A percentile compares a stretch with the other conserved stretches of the same genome.
Conservation (phyloP, 2,797 vertebrate genomes). For the Danio tinwini region DNA sequence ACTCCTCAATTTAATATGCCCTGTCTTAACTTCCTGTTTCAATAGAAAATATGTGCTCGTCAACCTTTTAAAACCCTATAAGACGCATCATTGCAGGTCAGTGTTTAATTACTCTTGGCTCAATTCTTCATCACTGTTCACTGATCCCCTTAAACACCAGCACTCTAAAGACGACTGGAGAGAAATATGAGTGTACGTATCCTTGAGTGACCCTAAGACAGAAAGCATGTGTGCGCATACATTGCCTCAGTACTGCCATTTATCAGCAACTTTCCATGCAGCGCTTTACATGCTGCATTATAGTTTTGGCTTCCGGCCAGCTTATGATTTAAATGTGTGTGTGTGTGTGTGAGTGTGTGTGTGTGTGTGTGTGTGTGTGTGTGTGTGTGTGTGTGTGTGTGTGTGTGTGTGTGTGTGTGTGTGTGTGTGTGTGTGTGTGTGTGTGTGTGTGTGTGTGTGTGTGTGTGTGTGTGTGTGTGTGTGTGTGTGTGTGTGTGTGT, state of each 20-base stretch:
- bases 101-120: slow-evolving; percentile 45
- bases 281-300: slow-evolving; percentile 17
- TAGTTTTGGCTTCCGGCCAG: slow-evolving; percentile 32
- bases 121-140: slow-evolving; percentile 32
- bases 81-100: slow-evolving; percentile 39
- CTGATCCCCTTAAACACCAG: slow-evolving; percentile 40
- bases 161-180: slow-evolving; percentile 24
- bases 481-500: neutral
- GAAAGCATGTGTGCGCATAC: neutral
- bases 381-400: neutral
- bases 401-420: neutral
- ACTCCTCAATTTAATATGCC: neutral
- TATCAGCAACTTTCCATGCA: slow-evolving; percentile 8
- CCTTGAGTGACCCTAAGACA: slow-evolving; percentile 23
- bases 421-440: neutral
- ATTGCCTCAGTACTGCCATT: slow-evolving; percentile 1
- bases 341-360: neutral
- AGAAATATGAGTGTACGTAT: slow-evolving; percentile 32
- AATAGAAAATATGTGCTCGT: neutral
- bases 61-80: slow-evolving; percentile 28
- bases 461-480: neutral
- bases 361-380: neutral
- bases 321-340: neutral
- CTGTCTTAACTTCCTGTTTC: neutral
- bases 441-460: neutral